These are phyloP conservation scores for Globodera rostochiensis DNA, from an alignment of 1,140 invertebrate species.

Conservation along the genomic window DNA sequence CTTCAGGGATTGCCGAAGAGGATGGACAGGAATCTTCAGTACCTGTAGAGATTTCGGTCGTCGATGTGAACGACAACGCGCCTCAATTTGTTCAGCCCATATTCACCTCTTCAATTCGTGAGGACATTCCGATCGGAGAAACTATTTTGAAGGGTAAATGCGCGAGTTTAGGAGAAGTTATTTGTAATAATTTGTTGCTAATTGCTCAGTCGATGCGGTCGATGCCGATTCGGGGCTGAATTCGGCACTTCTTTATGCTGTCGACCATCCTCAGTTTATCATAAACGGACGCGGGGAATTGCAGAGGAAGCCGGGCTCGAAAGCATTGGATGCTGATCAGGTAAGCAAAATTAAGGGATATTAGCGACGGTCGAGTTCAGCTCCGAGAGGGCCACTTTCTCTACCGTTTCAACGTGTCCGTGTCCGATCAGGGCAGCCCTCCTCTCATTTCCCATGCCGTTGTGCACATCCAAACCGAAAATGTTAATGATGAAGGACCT, in stretches of 20 bases:
- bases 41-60: constrained; percentile 75
- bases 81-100: constrained; percentile 80
- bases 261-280: constrained; percentile 55
- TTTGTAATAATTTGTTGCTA: neutral
- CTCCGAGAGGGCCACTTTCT: constrained; percentile 53
- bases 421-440: constrained; percentile 84
- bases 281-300: constrained; percentile 59
- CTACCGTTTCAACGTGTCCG: constrained; percentile 80
- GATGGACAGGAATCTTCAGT: constrained; percentile 48
- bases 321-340: constrained; percentile 56
- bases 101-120: constrained; percentile 78
- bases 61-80: constrained; percentile 85
- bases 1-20: constrained; percentile 53
- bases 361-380: constrained; percentile 10
- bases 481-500: constrained; percentile 60
- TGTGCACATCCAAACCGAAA: constrained; percentile 59
- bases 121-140: constrained; percentile 72
- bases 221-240: constrained; percentile 59
- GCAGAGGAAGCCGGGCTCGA: constrained; percentile 25
- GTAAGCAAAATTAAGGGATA: neutral
- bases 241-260: constrained; percentile 46
- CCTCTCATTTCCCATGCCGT: constrained; percentile 78
- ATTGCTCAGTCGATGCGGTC: constrained; percentile 47
- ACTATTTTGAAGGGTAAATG: constrained; percentile 45
- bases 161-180: neutral